Base-by-base conservation (phyloP, 2,888 invertebrate species). In the Protodeltote pygarga region DNA sequence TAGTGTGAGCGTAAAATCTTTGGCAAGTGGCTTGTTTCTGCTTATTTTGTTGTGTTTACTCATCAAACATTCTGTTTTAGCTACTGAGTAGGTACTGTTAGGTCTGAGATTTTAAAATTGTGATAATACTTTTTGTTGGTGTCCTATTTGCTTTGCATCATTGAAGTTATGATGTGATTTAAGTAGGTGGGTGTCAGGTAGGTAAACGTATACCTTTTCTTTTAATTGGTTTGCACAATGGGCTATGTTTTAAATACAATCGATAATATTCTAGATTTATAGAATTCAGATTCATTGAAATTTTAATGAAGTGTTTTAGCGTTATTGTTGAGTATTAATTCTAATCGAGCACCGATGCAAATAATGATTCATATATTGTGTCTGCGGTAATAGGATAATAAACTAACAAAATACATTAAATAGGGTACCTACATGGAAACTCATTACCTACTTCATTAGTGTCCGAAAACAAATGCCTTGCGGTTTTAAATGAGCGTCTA, bases 11-110 rank as follows among this genome's bases (percentile, higher is more conserved):
- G 69, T 73, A 64, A 74, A 77, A 73, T 77, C 72, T 79, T 81
- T 78, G 77, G 78, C 75, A 78, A 79, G 71, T 63, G 62, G 50
- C 48, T 40, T 47, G 49, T 49, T 65, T 35, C 42, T 78, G 75
- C 79, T 81, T 80, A 75, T 65, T 79, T 78, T 72, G 76, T 80
- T 81, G 72, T 65, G 77, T 85, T 83, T 83, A 75, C 77, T 76
- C 74, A 68, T 61, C 77, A 85, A 83, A 83, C 70, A 81, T 34
- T 35, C 54, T 63, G 59, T 60, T 52, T 50, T 57, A 39, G 66
- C 79, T 77, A 73, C 78, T 72, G 74, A 69, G 50, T 57, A 39
- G 66, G 78, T 77, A 73, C 78, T 72, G 74, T 69, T 66, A 66
- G 62, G 63, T 71, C 60, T 53, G 64, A 64, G 69, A 71, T 71